phyloP scores from a whole-genome alignment of 2,888 invertebrate species.

The Pomacea canaliculata region DNA sequence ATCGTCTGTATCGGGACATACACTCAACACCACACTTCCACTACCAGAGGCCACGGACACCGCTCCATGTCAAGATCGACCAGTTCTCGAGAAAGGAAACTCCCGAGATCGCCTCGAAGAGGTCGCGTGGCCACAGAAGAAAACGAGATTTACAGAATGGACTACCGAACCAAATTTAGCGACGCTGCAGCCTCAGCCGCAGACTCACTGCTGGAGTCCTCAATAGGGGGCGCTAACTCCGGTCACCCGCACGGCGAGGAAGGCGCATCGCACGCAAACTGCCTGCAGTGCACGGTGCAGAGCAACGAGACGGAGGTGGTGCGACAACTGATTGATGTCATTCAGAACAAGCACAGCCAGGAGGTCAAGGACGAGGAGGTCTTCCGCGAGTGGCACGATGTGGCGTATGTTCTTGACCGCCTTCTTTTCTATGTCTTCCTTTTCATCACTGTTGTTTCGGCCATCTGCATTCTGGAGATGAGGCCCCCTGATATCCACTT shows the following conservation, averaged over 20 bases:
- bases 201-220: slow-evolving; percentile 2
- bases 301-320: slow-evolving; percentile 34
- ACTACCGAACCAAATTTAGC: slow-evolving; percentile 10
- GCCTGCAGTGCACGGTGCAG: slow-evolving; percentile 2
- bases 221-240: neutral
- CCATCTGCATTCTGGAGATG: slow-evolving; percentile 51
- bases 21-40: neutral
- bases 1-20: slow-evolving; percentile 23
- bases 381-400: slow-evolving; percentile 58
- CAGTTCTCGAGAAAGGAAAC: neutral
- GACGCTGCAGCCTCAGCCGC: neutral
- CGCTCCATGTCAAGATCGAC: neutral
- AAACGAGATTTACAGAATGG: slow-evolving; percentile 24
- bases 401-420: slow-evolving; percentile 57
- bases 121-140: slow-evolving; percentile 25
- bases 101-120: slow-evolving; percentile 10
- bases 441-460: slow-evolving; percentile 48
- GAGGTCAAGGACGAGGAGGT: slow-evolving; percentile 49
- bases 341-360: slow-evolving; percentile 46
- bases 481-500: slow-evolving; percentile 37
- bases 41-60: neutral
- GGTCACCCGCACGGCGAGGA: neutral
- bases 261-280: neutral
- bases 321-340: slow-evolving; percentile 46
- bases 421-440: slow-evolving; percentile 56